Percentiles rank a stretch among this genome's conserved stretches.
phyloP scores from a whole-genome alignment of 2,113 vertebrate species.

The Paedocypris sp. region DNA sequence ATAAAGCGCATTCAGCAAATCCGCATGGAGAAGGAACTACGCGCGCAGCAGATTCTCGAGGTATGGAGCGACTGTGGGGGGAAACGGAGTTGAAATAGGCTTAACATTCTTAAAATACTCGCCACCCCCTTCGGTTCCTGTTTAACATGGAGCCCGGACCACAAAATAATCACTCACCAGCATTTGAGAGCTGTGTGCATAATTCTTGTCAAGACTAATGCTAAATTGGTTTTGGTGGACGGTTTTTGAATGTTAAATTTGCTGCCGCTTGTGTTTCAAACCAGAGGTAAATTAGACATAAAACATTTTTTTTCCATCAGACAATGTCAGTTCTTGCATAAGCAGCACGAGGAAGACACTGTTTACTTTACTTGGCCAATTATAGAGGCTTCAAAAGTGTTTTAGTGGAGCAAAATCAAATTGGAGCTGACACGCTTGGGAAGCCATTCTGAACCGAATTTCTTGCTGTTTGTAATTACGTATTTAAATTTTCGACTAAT shows the following conservation, averaged over 20 bases:
- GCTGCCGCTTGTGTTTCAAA: conserved; percentile 57
- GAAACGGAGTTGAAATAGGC: conserved; percentile 31
- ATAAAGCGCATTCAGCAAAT: conserved; percentile 98
- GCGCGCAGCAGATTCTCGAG: conserved; percentile 97
- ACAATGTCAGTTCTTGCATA: conserved; percentile 70
- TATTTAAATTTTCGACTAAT: conserved; percentile 56
- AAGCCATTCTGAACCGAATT: conserved; percentile 64
- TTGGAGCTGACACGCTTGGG: conserved; percentile 69
- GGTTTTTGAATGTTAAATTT: conserved; percentile 69
- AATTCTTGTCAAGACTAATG: conserved; percentile 64
- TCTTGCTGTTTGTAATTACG: conserved; percentile 65
- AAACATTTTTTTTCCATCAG: conserved; percentile 44
- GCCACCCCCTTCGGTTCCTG: not conserved
- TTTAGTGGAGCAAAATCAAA: conserved; percentile 65
- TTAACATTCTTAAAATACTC: conserved; percentile 48
- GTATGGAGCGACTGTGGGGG: conserved; percentile 58
- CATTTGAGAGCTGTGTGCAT: conserved; percentile 56
- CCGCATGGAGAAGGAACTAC: conserved; percentile 96
- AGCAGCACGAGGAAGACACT: conserved; percentile 47
- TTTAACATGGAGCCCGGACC: conserved; percentile 28
- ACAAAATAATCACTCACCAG: conserved; percentile 39
- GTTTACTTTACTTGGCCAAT: conserved; percentile 47
- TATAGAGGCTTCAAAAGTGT: conserved; percentile 62
- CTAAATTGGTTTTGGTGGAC: conserved; percentile 68
- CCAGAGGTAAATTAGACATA: conserved; percentile 69